phyloP scores from a whole-genome alignment of 2,888 invertebrate species.

The Allolobophora icterica region DNA sequence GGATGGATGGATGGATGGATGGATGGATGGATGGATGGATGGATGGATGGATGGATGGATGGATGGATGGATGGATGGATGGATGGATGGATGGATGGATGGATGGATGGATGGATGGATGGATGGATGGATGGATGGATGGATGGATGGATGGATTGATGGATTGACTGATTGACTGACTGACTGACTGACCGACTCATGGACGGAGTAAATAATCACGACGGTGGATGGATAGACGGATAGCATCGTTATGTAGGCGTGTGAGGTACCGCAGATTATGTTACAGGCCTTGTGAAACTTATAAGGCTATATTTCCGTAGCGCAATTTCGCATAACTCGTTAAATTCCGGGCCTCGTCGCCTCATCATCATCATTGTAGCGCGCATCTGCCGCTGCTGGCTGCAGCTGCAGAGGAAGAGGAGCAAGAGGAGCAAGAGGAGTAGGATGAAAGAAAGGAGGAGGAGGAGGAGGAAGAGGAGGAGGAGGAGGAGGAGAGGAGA shows the following conservation, averaged over 20 bases:
- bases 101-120: conserved; percentile 23
- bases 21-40: not conserved
- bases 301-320: not conserved
- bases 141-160: not conserved
- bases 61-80: not conserved
- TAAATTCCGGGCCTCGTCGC: not conserved
- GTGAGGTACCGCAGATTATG: not conserved
- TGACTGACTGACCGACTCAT: not conserved
- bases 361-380: not conserved
- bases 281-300: not conserved
- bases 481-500: not conserved
- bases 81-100: not conserved
- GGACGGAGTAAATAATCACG: not conserved
- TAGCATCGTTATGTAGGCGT: not conserved
- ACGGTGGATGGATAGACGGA: not conserved
- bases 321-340: not conserved
- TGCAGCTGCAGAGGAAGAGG: not conserved
- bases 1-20: not conserved
- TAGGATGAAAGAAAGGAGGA: not conserved
- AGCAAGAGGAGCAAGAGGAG: not conserved
- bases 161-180: not conserved
- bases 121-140: not conserved
- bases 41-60: not conserved
- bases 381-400: not conserved
- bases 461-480: not conserved